These are phyloP conservation scores for Sycophila texana DNA, from an alignment of 2,888 invertebrate genomes.

Conservation along the genomic window DNA sequence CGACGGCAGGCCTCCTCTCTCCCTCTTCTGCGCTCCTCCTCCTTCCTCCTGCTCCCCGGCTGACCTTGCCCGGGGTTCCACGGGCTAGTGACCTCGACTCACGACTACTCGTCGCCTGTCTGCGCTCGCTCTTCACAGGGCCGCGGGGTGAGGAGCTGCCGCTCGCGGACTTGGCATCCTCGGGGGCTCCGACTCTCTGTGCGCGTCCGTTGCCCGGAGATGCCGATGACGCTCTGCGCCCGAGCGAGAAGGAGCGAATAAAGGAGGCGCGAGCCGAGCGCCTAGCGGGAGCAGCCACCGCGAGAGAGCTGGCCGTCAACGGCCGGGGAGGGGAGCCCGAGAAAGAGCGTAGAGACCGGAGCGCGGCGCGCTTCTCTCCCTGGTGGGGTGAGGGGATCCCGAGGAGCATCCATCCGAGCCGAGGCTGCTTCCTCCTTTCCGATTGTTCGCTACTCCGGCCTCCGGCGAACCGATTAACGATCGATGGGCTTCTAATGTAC, in stretches of 20 bases:
- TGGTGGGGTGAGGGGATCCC: no score
- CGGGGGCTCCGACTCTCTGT: slow-evolving; percentile 1
- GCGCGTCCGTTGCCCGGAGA: slow-evolving; percentile 9
- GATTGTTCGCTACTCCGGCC: no score
- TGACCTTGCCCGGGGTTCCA: slow-evolving; percentile 48
- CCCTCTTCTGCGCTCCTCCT: neutral
- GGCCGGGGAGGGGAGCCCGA: neutral
- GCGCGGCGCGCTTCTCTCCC: no score
- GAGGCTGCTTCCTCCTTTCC: no score
- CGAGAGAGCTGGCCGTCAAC: no score
- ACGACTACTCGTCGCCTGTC: neutral
- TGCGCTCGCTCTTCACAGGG: neutral
- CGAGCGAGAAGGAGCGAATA: slow-evolving; percentile 14
- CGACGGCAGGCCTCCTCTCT: neutral
- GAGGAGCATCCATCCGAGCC: no score
- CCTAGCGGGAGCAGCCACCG: neutral
- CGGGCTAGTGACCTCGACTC: slow-evolving; percentile 51
- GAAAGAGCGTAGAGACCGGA: neutral
- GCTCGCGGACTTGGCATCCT: slow-evolving; percentile 22
- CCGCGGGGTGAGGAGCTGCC: neutral
- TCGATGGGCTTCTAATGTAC: no score
- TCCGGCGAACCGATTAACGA: no score
- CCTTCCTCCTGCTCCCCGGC: neutral
- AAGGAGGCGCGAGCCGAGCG: neutral
- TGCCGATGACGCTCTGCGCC: slow-evolving; percentile 34